phyloP scores from a whole-genome alignment of 30 jellyfish, hydroid and myxozoan species.

The Aurelia aurita complex sp. Pacific region DNA sequence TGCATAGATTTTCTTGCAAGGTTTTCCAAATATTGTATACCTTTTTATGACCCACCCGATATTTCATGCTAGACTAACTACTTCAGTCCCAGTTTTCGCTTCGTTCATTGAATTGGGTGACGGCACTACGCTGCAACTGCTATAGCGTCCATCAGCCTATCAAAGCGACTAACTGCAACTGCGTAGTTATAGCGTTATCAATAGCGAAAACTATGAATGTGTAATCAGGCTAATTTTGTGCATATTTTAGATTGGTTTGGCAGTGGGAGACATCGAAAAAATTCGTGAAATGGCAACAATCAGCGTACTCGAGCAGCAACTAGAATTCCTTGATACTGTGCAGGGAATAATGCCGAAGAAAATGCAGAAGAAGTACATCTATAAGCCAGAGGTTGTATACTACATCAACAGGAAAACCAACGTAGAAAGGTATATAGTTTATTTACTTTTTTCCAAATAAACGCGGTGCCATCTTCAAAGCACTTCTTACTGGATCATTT shows the following conservation, averaged over 20 bases:
- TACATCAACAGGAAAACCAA: constrained; percentile 29
- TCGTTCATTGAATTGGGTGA: no score
- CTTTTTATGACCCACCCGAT: no score
- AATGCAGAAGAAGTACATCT: constrained; percentile 26
- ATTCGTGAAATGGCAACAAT: constrained; percentile 53
- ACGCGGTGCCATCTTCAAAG: not conserved
- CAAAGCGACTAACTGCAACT: no score
- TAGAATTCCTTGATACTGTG: constrained; percentile 32
- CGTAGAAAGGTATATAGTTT: constrained; percentile 2
- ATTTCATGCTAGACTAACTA: no score
- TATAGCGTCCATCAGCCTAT: no score
- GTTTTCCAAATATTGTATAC: no score
- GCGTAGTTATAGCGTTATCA: no score
- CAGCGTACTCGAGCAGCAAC: constrained; percentile 47
- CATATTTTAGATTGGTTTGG: constrained; percentile 57
- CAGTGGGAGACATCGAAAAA: constrained; percentile 67
- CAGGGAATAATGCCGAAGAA: constrained; percentile 38
- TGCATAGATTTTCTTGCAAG: no score
- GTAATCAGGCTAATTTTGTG: not conserved
- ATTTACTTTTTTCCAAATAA: not conserved
- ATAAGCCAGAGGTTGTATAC: constrained; percentile 6
- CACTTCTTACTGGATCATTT: no score
- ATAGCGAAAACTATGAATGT: no score
- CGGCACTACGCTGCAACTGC: no score
- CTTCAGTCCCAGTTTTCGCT: no score